Conservation (phyloP, 1,140 invertebrate species). For the Pteromalus puparum region DNA sequence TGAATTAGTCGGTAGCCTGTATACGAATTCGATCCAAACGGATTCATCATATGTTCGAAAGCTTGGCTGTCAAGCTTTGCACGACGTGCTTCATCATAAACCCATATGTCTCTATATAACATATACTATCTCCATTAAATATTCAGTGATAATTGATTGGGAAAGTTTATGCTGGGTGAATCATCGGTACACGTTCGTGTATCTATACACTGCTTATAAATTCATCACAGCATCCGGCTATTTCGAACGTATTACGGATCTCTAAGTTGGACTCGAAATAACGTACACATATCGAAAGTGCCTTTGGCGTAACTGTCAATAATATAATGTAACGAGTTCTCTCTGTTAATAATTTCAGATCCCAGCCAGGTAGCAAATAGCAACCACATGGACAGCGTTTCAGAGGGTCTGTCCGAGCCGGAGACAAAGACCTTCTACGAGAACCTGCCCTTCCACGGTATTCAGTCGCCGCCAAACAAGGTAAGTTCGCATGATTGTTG, state of each 20-base stretch:
- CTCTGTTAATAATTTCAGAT: slow-evolving; percentile 67
- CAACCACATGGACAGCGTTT: slow-evolving; percentile 72
- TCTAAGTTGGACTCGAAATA: too few relatives aligned
- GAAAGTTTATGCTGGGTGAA: too few relatives aligned
- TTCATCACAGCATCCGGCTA: too few relatives aligned
- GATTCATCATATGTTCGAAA: not conserved
- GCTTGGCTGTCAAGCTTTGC: not conserved
- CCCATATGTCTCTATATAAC: not conserved
- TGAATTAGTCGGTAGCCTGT: not conserved
- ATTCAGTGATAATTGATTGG: not conserved
- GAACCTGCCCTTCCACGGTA: slow-evolving; percentile 94
- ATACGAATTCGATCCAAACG: not conserved
- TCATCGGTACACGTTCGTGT: too few relatives aligned
- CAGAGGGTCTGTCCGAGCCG: slow-evolving; percentile 71
- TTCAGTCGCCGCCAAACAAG: slow-evolving; percentile 93
- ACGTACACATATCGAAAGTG: too few relatives aligned
- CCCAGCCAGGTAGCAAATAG: slow-evolving; percentile 70
- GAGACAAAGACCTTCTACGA: slow-evolving; percentile 88
- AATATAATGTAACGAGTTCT: not conserved
- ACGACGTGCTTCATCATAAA: not conserved
- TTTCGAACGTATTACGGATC: too few relatives aligned
- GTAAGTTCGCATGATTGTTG: slow-evolving; percentile 74
- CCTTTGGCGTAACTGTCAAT: too few relatives aligned
- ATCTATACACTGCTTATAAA: too few relatives aligned
- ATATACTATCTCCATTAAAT: not conserved